Evolutionary conservation across 2,113 vertebrate species (phyloP), one percentile per base, ranked within the genome.

Genomic region (Phylloscopus whistleri): DNA sequence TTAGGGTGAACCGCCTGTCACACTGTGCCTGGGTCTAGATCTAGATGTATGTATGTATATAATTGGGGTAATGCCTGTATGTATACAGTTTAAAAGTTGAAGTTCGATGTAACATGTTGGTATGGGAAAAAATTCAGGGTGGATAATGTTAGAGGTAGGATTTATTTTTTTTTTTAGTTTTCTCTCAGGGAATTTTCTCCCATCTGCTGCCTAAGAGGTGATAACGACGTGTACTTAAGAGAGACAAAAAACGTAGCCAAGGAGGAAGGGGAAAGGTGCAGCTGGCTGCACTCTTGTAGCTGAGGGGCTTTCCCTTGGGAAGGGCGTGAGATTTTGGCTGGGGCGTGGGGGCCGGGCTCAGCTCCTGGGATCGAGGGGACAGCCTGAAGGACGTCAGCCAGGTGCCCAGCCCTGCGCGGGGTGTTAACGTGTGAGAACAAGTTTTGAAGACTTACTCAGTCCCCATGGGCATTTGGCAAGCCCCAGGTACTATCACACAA

Each of bases 351-450:
- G 39, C 49, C 53, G 33, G 16, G 66, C 44, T 51, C 11, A 5
- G 30, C 53, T 69, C 64, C 44, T 18, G 1, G 44, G 37, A 53
- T 72, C 5, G 1, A 51, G 35, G 74, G 56, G 35, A 13, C 24
- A 80, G 63, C 31, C 37, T 52, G 59, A 74, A 81, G 55, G 56
- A 76, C 0, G 0, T 7, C 64, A 87, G 37, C 27, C 43, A 67
- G 22, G 31, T 33, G 9, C 48, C 4, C 5, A 87, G 44, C 59
- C 9, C 84, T 58, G 31, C 0, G 1, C 21, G 0, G 1, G 37
- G 55, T 44, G 19, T 23, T 21, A 84, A 53, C 11, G 2, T 4
- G 15, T 6, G 21, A 84, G 78, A 89, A 75, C 51, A 78, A 62
- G 51, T 44, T 74, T 16, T 44, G 46, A 35, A 72, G 37, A 64